phyloP scores from a whole-genome alignment of 2,797 vertebrate species.

The Sebastes oblongus region DNA sequence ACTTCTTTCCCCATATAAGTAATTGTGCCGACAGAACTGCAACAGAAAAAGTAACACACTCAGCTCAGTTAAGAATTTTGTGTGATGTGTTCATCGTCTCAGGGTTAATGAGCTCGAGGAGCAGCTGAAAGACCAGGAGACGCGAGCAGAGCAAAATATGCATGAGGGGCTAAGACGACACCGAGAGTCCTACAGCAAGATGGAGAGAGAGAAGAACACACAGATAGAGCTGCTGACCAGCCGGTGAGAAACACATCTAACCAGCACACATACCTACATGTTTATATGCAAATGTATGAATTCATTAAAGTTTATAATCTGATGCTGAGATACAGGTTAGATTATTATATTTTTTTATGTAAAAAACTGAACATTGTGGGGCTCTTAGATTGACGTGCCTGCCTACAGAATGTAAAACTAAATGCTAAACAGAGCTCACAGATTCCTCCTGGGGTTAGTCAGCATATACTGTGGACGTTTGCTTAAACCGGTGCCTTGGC shows the following conservation, averaged over 20 bases:
- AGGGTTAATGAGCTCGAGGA: conserved; percentile 97
- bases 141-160: conserved; percentile 86
- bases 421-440: conserved; percentile 8
- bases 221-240: conserved; percentile 91
- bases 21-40: neutral
- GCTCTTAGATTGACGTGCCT: neutral
- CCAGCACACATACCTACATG: neutral
- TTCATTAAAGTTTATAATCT: neutral
- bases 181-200: conserved; percentile 88
- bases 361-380: neutral
- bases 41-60: neutral
- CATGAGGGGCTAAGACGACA: conserved; percentile 89
- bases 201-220: conserved; percentile 90
- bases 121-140: conserved; percentile 95
- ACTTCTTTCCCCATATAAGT: neutral
- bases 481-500: no score
- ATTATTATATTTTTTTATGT: neutral
- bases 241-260: conserved; percentile 78
- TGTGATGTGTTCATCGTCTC: conserved; percentile 10
- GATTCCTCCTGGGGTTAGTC: neutral
- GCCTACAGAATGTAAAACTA: neutral
- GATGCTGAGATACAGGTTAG: neutral
- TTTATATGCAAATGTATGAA: neutral
- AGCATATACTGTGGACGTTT: neutral
- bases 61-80: neutral